These are phyloP conservation scores for Drosophila ustulata DNA, from an alignment of 2,888 invertebrate species.

Conservation along the genomic window DNA sequence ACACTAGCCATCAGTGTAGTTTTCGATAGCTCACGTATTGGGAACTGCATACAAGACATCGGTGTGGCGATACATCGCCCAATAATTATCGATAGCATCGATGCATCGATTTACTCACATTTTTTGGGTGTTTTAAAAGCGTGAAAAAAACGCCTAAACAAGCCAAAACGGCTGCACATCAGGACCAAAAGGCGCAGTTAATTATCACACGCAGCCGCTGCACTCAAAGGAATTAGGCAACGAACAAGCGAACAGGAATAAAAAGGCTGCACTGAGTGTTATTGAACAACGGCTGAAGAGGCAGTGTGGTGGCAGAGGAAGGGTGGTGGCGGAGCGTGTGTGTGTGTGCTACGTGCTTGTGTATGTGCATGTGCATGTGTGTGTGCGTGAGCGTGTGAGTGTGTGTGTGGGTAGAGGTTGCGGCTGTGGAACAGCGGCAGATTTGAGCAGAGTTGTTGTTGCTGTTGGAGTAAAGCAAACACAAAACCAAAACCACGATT, in stretches of 20 bases:
- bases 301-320: slow-evolving; percentile 49
- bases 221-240: slow-evolving; percentile 30
- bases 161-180: slow-evolving; percentile 51
- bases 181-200: slow-evolving; percentile 57
- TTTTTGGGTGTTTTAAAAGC: slow-evolving; percentile 78
- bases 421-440: slow-evolving; percentile 59
- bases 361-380: slow-evolving; percentile 48
- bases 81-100: slow-evolving; percentile 64
- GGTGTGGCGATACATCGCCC: slow-evolving; percentile 38
- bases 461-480: slow-evolving; percentile 42
- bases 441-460: slow-evolving; percentile 48
- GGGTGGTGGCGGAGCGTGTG: slow-evolving; percentile 52
- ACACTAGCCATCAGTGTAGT: slow-evolving; percentile 2
- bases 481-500: slow-evolving; percentile 27
- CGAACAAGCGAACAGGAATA: slow-evolving; percentile 19
- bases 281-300: slow-evolving; percentile 67
- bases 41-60: slow-evolving; percentile 20
- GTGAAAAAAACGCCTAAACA: slow-evolving; percentile 77
- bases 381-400: slow-evolving; percentile 53
- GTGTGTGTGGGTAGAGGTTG: slow-evolving; percentile 70
- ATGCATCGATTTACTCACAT: slow-evolving; percentile 79
- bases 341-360: slow-evolving; percentile 42
- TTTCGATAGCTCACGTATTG: not conserved
- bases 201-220: slow-evolving; percentile 33
- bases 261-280: slow-evolving; percentile 56